Percentiles rank a stretch among this genome's conserved stretches.
phyloP scores from a whole-genome alignment of 2,797 vertebrate genomes.

The Acipenser oxyrinchus region DNA sequence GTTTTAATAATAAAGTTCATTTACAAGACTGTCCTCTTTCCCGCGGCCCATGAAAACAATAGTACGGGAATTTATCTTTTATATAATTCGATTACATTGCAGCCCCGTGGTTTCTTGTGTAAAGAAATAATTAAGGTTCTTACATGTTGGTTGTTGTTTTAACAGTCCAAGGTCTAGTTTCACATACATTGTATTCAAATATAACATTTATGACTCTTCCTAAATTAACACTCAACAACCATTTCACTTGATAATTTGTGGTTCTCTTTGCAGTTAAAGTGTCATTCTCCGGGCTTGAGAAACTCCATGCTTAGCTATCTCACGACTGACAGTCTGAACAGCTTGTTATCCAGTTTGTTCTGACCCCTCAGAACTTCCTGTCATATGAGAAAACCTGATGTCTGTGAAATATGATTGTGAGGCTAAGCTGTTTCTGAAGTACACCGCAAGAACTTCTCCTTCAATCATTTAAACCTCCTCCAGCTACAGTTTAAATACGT shows the following conservation, averaged over 20 bases:
- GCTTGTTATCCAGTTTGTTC: conserved; percentile 16
- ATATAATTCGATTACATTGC: conserved; percentile 1
- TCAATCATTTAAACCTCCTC: neutral
- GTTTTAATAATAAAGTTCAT: conserved; percentile 30
- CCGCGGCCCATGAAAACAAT: conserved; percentile 22
- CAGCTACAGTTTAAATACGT: too few species aligned
- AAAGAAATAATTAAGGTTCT: neutral
- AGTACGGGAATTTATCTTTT: conserved; percentile 10
- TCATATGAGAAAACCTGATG: neutral
- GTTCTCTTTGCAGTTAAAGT: too few species aligned
- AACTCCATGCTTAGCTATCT: neutral
- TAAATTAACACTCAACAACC: too few species aligned
- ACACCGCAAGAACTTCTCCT: neutral
- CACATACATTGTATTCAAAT: too few species aligned
- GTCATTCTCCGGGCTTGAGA: neutral
- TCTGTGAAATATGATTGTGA: neutral
- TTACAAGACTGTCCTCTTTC: conserved; percentile 30
- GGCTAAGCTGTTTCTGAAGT: neutral
- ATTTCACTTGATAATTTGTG: too few species aligned
- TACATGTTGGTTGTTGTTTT: neutral
- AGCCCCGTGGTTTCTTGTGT: neutral
- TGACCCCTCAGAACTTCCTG: conserved; percentile 6
- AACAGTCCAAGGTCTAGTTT: too few species aligned
- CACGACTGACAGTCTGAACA: conserved; percentile 9
- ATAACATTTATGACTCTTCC: too few species aligned